These are phyloP conservation scores for Cataglyphis hispanica DNA, from an alignment of 1,140 invertebrate genomes.

Conservation along the genomic window DNA sequence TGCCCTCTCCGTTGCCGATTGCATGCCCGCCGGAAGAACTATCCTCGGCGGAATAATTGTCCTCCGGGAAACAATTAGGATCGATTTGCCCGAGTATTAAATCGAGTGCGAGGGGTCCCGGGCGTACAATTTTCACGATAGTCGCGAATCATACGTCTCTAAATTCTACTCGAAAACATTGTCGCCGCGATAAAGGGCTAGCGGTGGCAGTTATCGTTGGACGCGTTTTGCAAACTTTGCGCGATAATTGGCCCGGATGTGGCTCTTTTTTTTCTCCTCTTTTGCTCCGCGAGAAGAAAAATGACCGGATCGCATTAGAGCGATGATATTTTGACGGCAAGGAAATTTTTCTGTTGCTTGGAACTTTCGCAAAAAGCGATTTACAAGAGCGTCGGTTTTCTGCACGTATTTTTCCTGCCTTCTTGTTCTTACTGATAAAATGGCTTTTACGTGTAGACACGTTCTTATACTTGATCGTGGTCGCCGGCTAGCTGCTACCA, in stretches of 20 bases:
- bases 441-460: conserved; percentile 42
- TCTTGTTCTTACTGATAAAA: conserved; percentile 44
- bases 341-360: background rate
- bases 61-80: conserved; percentile 45
- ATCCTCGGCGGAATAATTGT: conserved; percentile 39
- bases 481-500: background rate
- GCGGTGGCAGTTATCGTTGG: background rate
- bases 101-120: background rate
- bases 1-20: background rate
- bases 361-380: conserved; percentile 36
- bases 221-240: background rate
- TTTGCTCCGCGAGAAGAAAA: background rate
- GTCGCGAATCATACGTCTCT: background rate
- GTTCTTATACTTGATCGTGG: conserved; percentile 44
- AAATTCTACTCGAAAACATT: background rate
- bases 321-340: background rate
- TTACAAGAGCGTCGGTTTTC: conserved; percentile 41
- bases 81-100: conserved; percentile 3
- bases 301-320: conserved; percentile 41
- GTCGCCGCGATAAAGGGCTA: background rate
- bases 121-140: background rate
- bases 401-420: conserved; percentile 20
- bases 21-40: conserved; percentile 10
- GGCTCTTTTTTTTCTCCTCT: background rate
- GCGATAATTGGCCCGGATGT: background rate